These are phyloP conservation scores for Anoplophora glabripennis DNA, from an alignment of 1,140 invertebrate genomes.

Conservation along the genomic window DNA sequence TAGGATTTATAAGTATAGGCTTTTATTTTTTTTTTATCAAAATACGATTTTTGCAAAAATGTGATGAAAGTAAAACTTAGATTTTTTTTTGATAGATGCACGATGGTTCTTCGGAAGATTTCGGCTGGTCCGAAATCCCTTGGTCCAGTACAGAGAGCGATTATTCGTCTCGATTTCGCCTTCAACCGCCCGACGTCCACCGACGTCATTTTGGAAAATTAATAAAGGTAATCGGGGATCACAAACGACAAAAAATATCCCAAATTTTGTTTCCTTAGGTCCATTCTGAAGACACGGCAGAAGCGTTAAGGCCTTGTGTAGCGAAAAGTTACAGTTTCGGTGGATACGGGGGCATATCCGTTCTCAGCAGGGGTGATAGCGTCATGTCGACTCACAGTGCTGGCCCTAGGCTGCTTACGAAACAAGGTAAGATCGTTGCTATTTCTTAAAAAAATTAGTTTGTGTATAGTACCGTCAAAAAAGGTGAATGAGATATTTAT, in stretches of 20 bases:
- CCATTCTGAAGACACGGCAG: slow-evolving; percentile 56
- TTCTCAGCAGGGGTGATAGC: slow-evolving; percentile 48
- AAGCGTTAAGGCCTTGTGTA: slow-evolving; percentile 60
- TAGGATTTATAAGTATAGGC: too few relatives aligned
- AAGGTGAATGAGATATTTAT: too few relatives aligned
- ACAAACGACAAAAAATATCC: neutral
- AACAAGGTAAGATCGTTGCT: slow-evolving; percentile 61
- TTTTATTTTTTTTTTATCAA: too few relatives aligned
- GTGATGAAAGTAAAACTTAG: neutral
- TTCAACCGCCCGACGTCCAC: slow-evolving; percentile 40
- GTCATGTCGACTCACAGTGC: slow-evolving; percentile 49
- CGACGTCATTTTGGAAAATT: slow-evolving; percentile 29
- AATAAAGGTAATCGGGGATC: slow-evolving; percentile 32
- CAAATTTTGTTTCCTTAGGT: slow-evolving; percentile 44
- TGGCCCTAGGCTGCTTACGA: slow-evolving; percentile 60
- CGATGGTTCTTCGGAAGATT: slow-evolving; percentile 45
- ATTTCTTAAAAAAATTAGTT: too few relatives aligned
- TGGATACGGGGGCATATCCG: slow-evolving; percentile 63
- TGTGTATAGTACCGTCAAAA: too few relatives aligned
- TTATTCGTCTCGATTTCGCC: slow-evolving; percentile 34
- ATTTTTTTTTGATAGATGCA: slow-evolving; percentile 36
- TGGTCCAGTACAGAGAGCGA: slow-evolving; percentile 47
- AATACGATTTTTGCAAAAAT: too few relatives aligned
- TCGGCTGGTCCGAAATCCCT: slow-evolving; percentile 43
- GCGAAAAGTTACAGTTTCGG: slow-evolving; percentile 85